phyloP scores from a whole-genome alignment of 1,140 invertebrate genomes.

The Hesperophylax magnus region DNA sequence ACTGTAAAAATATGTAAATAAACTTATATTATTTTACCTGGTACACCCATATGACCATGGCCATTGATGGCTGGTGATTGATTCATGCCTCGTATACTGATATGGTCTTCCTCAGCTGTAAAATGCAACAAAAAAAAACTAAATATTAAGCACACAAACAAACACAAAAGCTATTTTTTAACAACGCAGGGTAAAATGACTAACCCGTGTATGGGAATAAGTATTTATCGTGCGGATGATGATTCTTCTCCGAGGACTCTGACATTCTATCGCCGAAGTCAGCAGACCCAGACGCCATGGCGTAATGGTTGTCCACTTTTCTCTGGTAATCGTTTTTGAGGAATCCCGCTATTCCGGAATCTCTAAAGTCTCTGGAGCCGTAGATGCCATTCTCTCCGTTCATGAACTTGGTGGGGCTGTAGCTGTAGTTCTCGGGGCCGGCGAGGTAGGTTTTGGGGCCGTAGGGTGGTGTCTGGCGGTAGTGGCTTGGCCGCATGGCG shows the following conservation, averaged over 20 bases:
- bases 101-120: conserved; percentile 74
- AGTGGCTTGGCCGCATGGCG: conserved; percentile 59
- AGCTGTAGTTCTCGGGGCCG: conserved; percentile 67
- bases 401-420: conserved; percentile 68
- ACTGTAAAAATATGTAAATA: neutral
- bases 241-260: conserved; percentile 79
- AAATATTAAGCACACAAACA: neutral
- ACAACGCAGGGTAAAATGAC: conserved; percentile 10
- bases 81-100: conserved; percentile 61
- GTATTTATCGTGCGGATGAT: conserved; percentile 82
- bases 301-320: conserved; percentile 69
- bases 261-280: conserved; percentile 76
- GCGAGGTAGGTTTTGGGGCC: conserved; percentile 68
- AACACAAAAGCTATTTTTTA: conserved; percentile 2
- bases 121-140: conserved; percentile 49
- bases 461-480: conserved; percentile 59
- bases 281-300: conserved; percentile 50
- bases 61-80: conserved; percentile 61
- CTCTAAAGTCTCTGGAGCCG: conserved; percentile 74
- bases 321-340: conserved; percentile 70
- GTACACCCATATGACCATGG: conserved; percentile 52
- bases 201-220: conserved; percentile 81
- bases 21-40: conserved; percentile 36
- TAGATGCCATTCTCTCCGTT: conserved; percentile 65
- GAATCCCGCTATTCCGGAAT: conserved; percentile 68